Percentiles rank a stretch among this genome's conserved stretches.
These are phyloP conservation scores for Chamaetylas fuelleborni DNA, from an alignment of 2,113 vertebrate species.

Conservation along the genomic window DNA sequence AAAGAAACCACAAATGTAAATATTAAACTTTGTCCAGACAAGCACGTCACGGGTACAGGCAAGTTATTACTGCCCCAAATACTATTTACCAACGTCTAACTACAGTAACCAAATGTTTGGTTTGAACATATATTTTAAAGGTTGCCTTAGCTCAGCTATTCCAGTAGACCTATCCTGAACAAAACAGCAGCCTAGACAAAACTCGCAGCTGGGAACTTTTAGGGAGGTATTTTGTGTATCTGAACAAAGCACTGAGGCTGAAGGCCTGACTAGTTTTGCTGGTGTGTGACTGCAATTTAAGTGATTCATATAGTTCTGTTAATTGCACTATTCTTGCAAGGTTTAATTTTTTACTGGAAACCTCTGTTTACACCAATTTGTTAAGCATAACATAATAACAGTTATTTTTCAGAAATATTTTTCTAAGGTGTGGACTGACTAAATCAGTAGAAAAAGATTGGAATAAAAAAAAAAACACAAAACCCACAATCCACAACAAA, in stretches of 20 bases:
- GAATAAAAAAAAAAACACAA: neutral
- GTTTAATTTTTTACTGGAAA: neutral
- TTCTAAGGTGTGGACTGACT: neutral
- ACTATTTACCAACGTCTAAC: conserved; percentile 29
- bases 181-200: conserved; percentile 6
- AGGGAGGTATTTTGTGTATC: neutral
- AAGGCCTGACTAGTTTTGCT: neutral
- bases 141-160: conserved; percentile 42
- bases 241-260: neutral
- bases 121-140: conserved; percentile 30
- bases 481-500: neutral
- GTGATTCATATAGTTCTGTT: neutral
- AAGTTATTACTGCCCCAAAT: conserved; percentile 35
- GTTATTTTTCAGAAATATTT: conserved; percentile 8
- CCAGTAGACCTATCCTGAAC: neutral
- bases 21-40: conserved; percentile 41
- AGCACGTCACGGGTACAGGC: conserved; percentile 1
- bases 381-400: conserved; percentile 22
- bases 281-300: neutral
- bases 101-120: conserved; percentile 40
- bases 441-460: neutral
- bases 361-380: neutral
- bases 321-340: neutral
- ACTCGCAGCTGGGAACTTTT: neutral
- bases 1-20: conserved; percentile 45